Evolutionary conservation across 1,140 invertebrate species (phyloP).

Genomic region (Propsilocerus akamusi): DNA sequence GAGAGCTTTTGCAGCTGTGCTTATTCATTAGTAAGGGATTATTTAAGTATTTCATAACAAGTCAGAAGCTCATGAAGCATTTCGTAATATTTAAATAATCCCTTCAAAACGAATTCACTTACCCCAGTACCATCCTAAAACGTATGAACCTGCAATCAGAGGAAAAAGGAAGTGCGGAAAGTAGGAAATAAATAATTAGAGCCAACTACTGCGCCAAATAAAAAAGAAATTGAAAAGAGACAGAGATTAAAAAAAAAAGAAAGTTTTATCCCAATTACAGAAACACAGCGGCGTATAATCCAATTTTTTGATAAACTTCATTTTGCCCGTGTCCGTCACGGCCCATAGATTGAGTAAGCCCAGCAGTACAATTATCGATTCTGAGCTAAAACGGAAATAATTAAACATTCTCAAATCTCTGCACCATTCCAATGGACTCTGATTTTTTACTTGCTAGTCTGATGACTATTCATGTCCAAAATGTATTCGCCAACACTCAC

Average conservation of each 20-base stretch:
- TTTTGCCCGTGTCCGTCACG: conserved; percentile 17
- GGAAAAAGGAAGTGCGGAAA: not conserved
- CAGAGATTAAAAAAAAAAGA: not conserved
- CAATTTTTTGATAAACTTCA: conserved; percentile 20
- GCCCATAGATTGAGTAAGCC: conserved; percentile 19
- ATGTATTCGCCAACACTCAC: conserved; percentile 18
- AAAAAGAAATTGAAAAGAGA: not conserved
- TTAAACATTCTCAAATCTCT: not conserved
- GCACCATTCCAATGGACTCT: not conserved
- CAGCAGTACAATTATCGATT: conserved; percentile 15
- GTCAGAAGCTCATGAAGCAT: no score
- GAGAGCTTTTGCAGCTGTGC: no score
- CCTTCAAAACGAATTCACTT: no score
- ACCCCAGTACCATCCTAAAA: conserved; percentile 23
- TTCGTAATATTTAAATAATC: no score
- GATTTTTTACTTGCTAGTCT: conserved; percentile 8
- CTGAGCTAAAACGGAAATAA: not conserved
- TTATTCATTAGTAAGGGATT: no score
- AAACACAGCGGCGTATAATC: conserved; percentile 22
- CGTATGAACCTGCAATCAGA: conserved; percentile 11
- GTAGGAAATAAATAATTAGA: not conserved
- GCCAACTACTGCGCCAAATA: not conserved
- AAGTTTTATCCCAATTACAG: conserved; percentile 5
- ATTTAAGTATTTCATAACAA: no score
- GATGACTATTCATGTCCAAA: not conserved